A percentile compares a stretch with the other conserved stretches of the same genome.
Conservation (phyloP, 2,113 vertebrate species). For the Corythaixoides concolor region DNA sequence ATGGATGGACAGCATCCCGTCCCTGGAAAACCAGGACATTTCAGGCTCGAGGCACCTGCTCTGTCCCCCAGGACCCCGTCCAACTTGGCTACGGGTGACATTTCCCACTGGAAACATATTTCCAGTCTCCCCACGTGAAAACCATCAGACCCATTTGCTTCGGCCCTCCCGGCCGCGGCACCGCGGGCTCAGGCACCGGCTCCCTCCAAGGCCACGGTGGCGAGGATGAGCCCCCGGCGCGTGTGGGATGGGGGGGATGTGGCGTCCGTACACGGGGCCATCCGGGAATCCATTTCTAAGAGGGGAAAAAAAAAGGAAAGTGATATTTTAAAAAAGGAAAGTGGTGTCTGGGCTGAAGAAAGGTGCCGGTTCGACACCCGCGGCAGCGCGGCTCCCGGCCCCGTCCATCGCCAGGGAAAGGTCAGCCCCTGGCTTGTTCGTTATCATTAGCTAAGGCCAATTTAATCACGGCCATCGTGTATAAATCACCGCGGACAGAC, state of each 20-base stretch:
- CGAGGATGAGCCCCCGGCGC: neutral
- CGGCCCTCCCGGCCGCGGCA: fast-evolving
- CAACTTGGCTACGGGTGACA: neutral
- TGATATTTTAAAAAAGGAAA: neutral
- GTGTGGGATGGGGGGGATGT: no score
- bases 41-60: neutral
- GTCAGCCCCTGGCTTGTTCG: conserved; percentile 35
- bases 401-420: conserved; percentile 14
- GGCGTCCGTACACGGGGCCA: fast-evolving
- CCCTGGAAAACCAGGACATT: neutral
- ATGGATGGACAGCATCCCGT: fast-evolving
- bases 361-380: neutral
- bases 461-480: conserved; percentile 15
- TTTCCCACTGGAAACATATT: neutral
- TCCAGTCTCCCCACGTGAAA: neutral
- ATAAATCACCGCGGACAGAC: conserved; percentile 37
- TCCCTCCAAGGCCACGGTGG: neutral
- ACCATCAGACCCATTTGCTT: neutral
- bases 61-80: neutral
- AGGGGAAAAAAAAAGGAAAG: neutral
- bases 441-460: conserved; percentile 60
- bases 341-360: neutral
- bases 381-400: neutral
- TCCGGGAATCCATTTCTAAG: neutral
- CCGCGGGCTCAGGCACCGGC: neutral